Evolutionary conservation across 2,113 vertebrate species (phyloP), one percentile per base, ranked within the genome.

Genomic region (Crypturellus undulatus): DNA sequence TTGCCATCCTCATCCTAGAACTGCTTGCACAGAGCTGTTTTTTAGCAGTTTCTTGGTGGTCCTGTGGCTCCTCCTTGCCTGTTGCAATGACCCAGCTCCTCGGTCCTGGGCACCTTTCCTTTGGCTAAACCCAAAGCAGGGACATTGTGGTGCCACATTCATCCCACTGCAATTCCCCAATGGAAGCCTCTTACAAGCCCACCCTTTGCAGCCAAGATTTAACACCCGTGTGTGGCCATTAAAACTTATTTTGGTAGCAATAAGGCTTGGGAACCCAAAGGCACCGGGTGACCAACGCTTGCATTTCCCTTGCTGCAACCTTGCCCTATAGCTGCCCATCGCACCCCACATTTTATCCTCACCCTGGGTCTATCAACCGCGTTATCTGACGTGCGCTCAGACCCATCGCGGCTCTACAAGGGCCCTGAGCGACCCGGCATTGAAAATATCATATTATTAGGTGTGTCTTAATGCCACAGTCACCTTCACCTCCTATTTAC

Each of bases 401-500:
- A 89, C 82, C 45, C 89, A 87, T 25, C 79, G 80, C 62, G 4
- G 1, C 25, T 76, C 18, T 86, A 84, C 91, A 84, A 92, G 70
- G 78, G 58, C 82, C 75, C 79, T 1, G 84, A 76, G 89, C 93
- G 94, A 93, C 94, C 89, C 95, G 89, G 71, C 93, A 42, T 34
- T 36, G 64, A 87, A 92, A 91, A 76, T 7, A 38, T 7, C 38
- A 38, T 38, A 38, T 38, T 38, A 87, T 95, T 73, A 95, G 94
- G 83, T 94, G 96, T 80, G 90, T 93, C 94, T 77, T 90, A 83
- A 93, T 65, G 94, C 75, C 94, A 71, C 89, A 67, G 79, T 88
- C 93, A 75, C 88, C 76, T 14, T 90, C 89, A 89, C 63, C 1
- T 3, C 54, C 36, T 96, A 38, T 96, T 96, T 90, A 32, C 82